phyloP scores from a whole-genome alignment of 2,113 vertebrate genomes.

The Synodontis membranacea region DNA sequence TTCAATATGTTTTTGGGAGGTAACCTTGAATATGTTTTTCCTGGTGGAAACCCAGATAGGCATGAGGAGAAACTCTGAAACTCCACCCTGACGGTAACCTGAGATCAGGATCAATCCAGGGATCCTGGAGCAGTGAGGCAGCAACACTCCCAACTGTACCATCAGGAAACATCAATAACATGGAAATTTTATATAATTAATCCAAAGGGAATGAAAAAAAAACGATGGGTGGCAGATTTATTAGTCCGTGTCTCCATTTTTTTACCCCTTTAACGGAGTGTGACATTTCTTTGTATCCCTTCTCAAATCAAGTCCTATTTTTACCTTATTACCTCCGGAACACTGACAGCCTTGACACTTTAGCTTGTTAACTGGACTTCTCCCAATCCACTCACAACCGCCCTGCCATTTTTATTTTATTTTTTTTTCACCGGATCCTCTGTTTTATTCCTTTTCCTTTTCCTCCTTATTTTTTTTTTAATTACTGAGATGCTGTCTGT shows the following conservation, averaged over 20 bases:
- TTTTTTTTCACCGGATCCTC: not conserved
- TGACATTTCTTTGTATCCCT: not conserved
- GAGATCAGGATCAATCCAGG: not conserved
- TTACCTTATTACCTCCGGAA: constrained; percentile 21
- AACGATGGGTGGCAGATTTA: not conserved
- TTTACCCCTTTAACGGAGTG: not conserved
- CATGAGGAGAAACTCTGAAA: not conserved
- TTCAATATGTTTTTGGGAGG: not conserved
- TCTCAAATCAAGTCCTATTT: constrained; percentile 15
- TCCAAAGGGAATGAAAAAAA: not conserved
- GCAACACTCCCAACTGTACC: not conserved
- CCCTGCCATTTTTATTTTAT: not conserved
- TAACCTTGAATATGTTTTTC: no score
- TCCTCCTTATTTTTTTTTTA: not conserved
- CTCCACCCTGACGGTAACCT: not conserved
- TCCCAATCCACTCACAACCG: not conserved
- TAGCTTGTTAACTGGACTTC: not conserved
- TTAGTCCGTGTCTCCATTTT: not conserved
- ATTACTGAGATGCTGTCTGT: not conserved
- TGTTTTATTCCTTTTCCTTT: not conserved
- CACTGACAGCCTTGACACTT: not conserved
- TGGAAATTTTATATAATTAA: not conserved
- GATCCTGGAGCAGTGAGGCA: not conserved
- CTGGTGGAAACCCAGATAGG: not conserved
- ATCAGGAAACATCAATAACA: not conserved